phyloP scores from a whole-genome alignment of 2,888 invertebrate genomes.

The Orthonychiurus folsomi region DNA sequence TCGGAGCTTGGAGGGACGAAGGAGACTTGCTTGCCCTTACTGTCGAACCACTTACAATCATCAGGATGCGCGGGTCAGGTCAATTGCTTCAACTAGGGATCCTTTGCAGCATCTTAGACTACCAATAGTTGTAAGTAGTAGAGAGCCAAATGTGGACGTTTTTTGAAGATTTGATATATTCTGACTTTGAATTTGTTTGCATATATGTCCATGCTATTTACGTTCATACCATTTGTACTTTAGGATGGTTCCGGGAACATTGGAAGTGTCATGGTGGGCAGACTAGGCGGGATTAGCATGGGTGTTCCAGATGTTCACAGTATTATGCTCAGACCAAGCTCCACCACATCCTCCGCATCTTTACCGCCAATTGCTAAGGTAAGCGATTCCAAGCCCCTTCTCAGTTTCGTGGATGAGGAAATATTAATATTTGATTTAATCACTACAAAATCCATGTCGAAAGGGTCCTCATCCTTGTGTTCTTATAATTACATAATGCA shows the following conservation, averaged over 20 bases:
- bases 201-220: too few relatives aligned
- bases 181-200: not conserved
- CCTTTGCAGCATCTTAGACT: constrained; percentile 42
- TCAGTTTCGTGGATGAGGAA: not conserved
- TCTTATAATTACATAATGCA: too few relatives aligned
- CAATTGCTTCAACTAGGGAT: constrained; percentile 41
- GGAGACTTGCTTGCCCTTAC: constrained; percentile 42
- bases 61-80: constrained; percentile 39
- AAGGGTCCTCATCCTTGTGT: too few relatives aligned
- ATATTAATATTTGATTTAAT: too few relatives aligned
- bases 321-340: constrained; percentile 41
- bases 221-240: not conserved
- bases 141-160: too few relatives aligned
- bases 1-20: constrained; percentile 38
- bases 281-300: constrained; percentile 42
- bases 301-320: constrained; percentile 41
- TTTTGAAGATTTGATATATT: constrained; percentile 13
- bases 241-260: constrained; percentile 41
- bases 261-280: constrained; percentile 43
- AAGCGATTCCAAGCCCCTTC: constrained; percentile 1
- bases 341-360: constrained; percentile 40
- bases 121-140: constrained; percentile 44
- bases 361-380: constrained; percentile 42
- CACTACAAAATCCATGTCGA: too few relatives aligned
- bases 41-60: constrained; percentile 42